These are phyloP conservation scores for Phyto melanocephala DNA, from an alignment of 2,888 invertebrate species.

Conservation along the genomic window DNA sequence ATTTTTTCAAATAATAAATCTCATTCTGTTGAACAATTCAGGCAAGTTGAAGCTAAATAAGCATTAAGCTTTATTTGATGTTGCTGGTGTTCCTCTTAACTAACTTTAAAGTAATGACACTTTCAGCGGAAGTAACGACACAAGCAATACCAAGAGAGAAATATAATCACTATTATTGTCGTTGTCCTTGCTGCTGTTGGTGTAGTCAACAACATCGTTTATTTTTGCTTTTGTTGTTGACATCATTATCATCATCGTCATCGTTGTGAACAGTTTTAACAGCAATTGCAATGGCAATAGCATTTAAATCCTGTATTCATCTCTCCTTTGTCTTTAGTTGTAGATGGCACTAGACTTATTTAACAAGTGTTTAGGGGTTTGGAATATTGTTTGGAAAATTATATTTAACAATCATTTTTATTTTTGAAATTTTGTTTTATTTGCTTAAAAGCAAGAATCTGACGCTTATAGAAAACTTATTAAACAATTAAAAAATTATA, in stretches of 20 bases:
- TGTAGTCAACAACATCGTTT: neutral
- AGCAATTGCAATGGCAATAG: constrained; percentile 46
- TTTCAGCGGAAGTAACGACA: constrained; percentile 45
- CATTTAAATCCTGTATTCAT: constrained; percentile 38
- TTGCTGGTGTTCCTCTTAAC: constrained; percentile 37
- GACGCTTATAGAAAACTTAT: no score
- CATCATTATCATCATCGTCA: constrained; percentile 26
- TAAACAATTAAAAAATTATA: no score
- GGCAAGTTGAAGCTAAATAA: constrained; percentile 42
- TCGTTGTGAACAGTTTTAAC: constrained; percentile 43
- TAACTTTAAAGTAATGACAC: constrained; percentile 53
- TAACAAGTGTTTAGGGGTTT: no score
- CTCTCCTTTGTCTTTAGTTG: constrained; percentile 2
- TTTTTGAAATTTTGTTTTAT: no score
- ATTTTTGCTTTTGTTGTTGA: neutral
- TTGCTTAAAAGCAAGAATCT: no score
- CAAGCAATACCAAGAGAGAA: constrained; percentile 8
- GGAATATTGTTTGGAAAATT: no score
- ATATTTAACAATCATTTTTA: no score
- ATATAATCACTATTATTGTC: constrained; percentile 1
- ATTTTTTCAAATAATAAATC: constrained; percentile 28
- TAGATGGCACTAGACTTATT: neutral
- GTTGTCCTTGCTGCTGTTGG: neutral
- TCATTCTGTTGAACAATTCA: constrained; percentile 28
- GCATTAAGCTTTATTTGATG: constrained; percentile 49